Percentiles rank a stretch among this genome's conserved stretches.
phyloP scores from a whole-genome alignment of 2,888 invertebrate species.

The Ptycholaimellus sp. region DNA sequence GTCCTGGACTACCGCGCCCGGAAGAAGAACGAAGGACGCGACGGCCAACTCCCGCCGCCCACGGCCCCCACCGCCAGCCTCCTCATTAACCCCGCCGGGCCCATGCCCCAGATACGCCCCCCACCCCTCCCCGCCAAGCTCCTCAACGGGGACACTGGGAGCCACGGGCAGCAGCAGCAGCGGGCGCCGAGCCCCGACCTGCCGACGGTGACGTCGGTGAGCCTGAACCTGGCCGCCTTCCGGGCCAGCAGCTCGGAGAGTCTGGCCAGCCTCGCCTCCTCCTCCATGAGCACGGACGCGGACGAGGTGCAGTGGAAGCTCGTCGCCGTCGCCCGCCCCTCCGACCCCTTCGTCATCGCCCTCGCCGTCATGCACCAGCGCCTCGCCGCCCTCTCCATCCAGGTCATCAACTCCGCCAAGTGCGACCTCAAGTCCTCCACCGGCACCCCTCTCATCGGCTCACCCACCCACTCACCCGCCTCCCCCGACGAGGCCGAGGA shows the following conservation, averaged over 20 bases:
- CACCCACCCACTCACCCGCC: too few species aligned
- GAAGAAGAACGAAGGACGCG: slow-evolving; percentile 2
- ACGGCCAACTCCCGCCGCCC: too few species aligned
- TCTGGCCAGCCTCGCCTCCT: neutral
- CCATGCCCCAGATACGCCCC: too few species aligned
- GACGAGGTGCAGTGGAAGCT: slow-evolving; percentile 19
- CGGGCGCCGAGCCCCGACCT: slow-evolving; percentile 14
- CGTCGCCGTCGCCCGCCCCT: slow-evolving; percentile 16
- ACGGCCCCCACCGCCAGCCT: too few species aligned
- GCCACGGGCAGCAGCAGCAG: too few species aligned
- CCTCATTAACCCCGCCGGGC: too few species aligned
- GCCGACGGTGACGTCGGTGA: slow-evolving; percentile 17
- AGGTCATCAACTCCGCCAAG: slow-evolving; percentile 20
- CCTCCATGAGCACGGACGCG: slow-evolving; percentile 8
- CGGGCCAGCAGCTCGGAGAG: neutral
- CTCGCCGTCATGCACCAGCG: slow-evolving; percentile 41
- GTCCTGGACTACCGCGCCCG: slow-evolving; percentile 23
- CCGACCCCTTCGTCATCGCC: slow-evolving; percentile 40
- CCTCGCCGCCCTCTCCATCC: slow-evolving; percentile 35
- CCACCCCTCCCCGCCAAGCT: too few species aligned
- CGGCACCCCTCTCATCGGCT: too few species aligned
- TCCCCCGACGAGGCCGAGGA: too few species aligned
- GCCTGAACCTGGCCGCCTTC: slow-evolving; percentile 11
- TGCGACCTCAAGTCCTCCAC: slow-evolving; percentile 8
- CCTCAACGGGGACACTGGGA: too few species aligned